Conservation (phyloP, 2,888 invertebrate species). For the Thymelicus acteon region DNA sequence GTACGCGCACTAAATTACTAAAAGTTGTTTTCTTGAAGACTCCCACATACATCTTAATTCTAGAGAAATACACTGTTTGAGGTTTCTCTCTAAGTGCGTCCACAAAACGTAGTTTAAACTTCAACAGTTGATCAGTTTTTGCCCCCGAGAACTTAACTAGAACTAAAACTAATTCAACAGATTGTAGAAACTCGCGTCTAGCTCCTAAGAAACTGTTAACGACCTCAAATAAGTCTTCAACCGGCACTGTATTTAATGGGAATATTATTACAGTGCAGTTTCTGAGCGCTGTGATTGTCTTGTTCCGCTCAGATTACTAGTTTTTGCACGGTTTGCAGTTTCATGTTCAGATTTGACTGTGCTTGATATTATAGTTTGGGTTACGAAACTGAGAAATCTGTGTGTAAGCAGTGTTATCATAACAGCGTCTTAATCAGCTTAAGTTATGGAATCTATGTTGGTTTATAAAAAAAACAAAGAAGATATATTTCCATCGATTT, state of each 20-base stretch:
- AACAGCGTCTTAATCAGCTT: too few species aligned
- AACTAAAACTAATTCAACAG: conserved; percentile 42
- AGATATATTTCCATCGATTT: too few species aligned
- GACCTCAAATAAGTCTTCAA: conserved; percentile 22
- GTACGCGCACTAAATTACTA: background rate
- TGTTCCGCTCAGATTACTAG: conserved; percentile 8
- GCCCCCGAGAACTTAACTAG: conserved; percentile 39
- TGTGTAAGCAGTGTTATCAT: too few species aligned
- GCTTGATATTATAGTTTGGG: background rate
- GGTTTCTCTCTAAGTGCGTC: conserved; percentile 4
- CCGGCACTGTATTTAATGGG: conserved; percentile 11
- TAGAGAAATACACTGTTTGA: background rate
- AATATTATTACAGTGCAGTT: conserved; percentile 17
- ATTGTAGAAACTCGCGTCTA: conserved; percentile 39
- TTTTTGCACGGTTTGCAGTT: conserved; percentile 20
- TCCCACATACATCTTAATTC: background rate
- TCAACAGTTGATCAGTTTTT: conserved; percentile 40
- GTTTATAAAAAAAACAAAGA: too few species aligned
- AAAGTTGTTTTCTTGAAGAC: background rate
- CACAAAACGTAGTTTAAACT: background rate
- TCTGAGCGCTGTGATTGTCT: conserved; percentile 8
- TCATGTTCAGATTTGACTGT: background rate
- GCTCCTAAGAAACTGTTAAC: conserved; percentile 32
- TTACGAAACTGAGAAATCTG: background rate
- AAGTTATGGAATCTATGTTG: too few species aligned